These are phyloP conservation scores for Bos javanicus DNA, from an alignment of 2,113 vertebrate genomes.

Conservation along the genomic window DNA sequence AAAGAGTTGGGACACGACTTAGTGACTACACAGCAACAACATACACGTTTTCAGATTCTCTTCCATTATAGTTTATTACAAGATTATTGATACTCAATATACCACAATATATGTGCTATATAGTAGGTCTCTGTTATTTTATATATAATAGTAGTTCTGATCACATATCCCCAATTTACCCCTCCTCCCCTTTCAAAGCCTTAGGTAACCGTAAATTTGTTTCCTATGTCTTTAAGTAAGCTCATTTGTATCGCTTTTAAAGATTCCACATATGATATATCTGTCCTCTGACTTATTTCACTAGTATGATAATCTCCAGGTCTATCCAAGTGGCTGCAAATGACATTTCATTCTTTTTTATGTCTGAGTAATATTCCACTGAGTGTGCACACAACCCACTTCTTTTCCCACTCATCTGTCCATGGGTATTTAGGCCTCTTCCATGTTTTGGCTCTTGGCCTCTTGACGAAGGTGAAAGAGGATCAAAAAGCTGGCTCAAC, in stretches of 20 bases:
- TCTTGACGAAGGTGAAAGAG: background rate
- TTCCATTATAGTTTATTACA: background rate
- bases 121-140: background rate
- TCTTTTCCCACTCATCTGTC: background rate
- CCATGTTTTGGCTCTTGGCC: background rate
- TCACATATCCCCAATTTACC: background rate
- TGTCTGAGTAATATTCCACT: background rate
- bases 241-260: background rate
- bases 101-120: background rate
- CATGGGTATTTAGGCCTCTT: background rate
- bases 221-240: background rate
- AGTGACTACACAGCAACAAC: background rate
- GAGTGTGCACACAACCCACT: background rate
- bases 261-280: background rate
- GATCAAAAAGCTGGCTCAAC: background rate
- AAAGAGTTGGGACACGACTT: background rate
- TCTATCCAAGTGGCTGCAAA: background rate
- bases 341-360: background rate
- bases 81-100: background rate
- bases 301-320: background rate
- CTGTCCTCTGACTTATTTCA: background rate
- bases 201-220: background rate
- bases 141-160: background rate
- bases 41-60: background rate
- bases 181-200: background rate